Conservation (phyloP, 1,140 invertebrate genomes). For the Leptinotarsa defecta region DNA sequence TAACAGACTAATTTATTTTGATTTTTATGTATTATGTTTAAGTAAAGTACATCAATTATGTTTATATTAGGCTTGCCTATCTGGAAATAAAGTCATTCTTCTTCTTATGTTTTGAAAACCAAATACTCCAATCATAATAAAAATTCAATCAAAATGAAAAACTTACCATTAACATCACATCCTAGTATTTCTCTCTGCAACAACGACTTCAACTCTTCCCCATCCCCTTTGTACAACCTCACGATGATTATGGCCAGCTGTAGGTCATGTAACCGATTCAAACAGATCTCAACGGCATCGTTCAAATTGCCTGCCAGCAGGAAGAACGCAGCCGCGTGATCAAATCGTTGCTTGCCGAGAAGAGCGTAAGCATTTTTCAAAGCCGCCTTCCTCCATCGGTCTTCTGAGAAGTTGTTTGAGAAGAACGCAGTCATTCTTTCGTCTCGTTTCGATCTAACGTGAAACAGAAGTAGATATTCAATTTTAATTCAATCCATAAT, state of each 20-base stretch:
- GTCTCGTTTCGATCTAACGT: slow-evolving; percentile 75
- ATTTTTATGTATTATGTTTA: too few relatives aligned
- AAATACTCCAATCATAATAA: too few relatives aligned
- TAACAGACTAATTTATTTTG: too few relatives aligned
- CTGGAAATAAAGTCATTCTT: too few relatives aligned
- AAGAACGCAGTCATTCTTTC: slow-evolving; percentile 95
- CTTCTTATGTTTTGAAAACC: too few relatives aligned
- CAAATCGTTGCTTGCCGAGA: slow-evolving; percentile 93
- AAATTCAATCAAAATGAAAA: not conserved
- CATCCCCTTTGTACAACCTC: slow-evolving; percentile 87
- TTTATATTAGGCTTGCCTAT: too few relatives aligned
- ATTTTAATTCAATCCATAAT: too few relatives aligned
- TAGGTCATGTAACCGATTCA: slow-evolving; percentile 93
- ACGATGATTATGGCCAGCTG: slow-evolving; percentile 95
- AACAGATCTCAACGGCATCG: slow-evolving; percentile 86
- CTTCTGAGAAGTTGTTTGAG: slow-evolving; percentile 89
- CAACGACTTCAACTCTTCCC: slow-evolving; percentile 74
- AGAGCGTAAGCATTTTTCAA: slow-evolving; percentile 97
- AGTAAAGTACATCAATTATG: too few relatives aligned
- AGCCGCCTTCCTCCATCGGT: slow-evolving; percentile 94
- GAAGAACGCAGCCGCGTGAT: slow-evolving; percentile 94
- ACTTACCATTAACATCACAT: slow-evolving; percentile 66
- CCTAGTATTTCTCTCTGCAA: slow-evolving; percentile 80
- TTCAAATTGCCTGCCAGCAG: slow-evolving; percentile 89
- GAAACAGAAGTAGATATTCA: too few relatives aligned